Conservation (phyloP, 2,888 invertebrate species). For the Macrosiphum euphorbiae region DNA sequence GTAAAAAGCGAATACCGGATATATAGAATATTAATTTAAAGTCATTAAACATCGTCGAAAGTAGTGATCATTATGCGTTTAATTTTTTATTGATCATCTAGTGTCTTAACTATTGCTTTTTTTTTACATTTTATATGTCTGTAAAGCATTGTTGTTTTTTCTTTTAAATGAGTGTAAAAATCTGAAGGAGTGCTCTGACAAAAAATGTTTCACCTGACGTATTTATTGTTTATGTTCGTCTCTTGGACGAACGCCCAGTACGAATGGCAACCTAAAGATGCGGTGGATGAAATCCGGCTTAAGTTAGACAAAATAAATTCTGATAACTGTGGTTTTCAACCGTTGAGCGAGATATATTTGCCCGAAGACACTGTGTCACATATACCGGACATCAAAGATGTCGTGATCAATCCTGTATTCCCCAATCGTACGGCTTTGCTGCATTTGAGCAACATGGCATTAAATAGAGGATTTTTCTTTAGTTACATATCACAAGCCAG, state of each 20-base stretch:
- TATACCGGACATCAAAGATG: constrained; percentile 91
- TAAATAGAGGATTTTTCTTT: constrained; percentile 95
- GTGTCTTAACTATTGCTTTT: background rate
- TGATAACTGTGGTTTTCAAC: constrained; percentile 92
- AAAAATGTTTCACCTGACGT: constrained; percentile 26
- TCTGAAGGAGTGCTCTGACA: too few relatives aligned
- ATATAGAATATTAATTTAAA: too few relatives aligned
- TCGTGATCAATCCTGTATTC: constrained; percentile 93
- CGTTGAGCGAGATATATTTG: constrained; percentile 85
- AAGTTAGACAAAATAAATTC: constrained; percentile 85
- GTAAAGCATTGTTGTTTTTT: background rate
- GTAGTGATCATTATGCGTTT: background rate
- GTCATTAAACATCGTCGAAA: background rate
- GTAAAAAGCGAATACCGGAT: background rate
- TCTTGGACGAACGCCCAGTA: constrained; percentile 75
- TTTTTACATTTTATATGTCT: background rate
- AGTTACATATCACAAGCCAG: constrained; percentile 93
- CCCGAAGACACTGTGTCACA: constrained; percentile 90
- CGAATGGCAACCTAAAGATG: constrained; percentile 92
- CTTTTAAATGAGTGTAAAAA: constrained; percentile 19
- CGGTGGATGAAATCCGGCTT: constrained; percentile 89
- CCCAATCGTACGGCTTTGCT: constrained; percentile 93
- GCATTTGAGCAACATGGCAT: constrained; percentile 96
- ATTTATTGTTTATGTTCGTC: constrained; percentile 48
- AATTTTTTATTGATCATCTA: background rate